Percentiles rank a stretch among this genome's conserved stretches.
These are phyloP conservation scores for Caretta caretta DNA, from an alignment of 2,113 vertebrate genomes.

Conservation along the genomic window DNA sequence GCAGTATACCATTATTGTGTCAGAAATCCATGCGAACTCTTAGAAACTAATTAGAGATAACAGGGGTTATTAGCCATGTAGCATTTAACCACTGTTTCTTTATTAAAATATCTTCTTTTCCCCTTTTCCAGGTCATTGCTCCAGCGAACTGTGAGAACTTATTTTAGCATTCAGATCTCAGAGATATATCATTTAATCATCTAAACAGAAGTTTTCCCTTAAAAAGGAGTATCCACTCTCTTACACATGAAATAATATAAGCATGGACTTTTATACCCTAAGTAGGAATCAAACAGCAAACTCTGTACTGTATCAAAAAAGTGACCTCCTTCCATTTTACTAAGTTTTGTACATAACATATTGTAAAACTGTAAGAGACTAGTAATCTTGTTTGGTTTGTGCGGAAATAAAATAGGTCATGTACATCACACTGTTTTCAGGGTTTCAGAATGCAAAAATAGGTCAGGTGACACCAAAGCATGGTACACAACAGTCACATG, in stretches of 20 bases:
- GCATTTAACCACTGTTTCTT: background rate
- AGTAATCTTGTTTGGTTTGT: background rate
- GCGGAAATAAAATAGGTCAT: background rate
- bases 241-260: background rate
- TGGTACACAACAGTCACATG: background rate
- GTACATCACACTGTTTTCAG: background rate
- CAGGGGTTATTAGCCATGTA: background rate
- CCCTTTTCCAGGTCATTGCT: background rate
- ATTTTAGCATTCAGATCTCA: background rate
- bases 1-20: accelerated
- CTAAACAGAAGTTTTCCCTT: background rate
- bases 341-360: background rate
- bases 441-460: background rate
- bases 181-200: background rate
- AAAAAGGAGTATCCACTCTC: background rate
- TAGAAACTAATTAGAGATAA: background rate
- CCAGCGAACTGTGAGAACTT: background rate
- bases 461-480: background rate
- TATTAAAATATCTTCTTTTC: background rate
- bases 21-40: background rate
- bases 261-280: accelerated
- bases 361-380: background rate
- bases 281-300: background rate
- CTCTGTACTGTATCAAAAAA: accelerated
- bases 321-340: background rate